Evolutionary conservation across 1,140 invertebrate species (phyloP).

Genomic region (Matsumurasca onukii): DNA sequence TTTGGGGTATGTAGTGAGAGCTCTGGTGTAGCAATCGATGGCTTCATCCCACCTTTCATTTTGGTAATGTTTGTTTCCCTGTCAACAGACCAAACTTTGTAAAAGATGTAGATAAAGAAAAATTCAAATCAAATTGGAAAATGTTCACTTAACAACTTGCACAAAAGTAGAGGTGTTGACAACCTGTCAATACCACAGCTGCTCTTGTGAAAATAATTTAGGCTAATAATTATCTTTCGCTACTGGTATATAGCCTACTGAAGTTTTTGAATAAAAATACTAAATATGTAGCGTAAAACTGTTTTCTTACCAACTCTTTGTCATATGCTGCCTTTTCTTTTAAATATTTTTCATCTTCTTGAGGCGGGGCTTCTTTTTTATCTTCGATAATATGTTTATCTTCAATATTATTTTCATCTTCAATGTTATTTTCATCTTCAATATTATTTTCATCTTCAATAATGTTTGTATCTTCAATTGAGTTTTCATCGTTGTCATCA

Average conservation of each 20-base stretch:
- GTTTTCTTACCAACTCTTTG: constrained; percentile 58
- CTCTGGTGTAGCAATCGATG: constrained; percentile 75
- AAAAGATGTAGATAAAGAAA: not conserved
- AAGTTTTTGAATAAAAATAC: not conserved
- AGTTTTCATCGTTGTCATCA: no score
- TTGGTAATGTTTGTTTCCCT: constrained; percentile 84
- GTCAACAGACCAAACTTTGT: constrained; percentile 32
- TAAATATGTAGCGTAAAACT: not conserved
- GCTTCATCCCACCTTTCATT: constrained; percentile 75
- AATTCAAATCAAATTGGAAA: not conserved
- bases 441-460: no score
- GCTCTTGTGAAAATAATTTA: not conserved
- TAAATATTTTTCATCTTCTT: constrained; percentile 51
- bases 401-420: no score
- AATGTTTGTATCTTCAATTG: no score
- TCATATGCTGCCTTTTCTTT: constrained; percentile 56
- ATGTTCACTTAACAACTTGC: not conserved
- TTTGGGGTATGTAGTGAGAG: constrained; percentile 70
- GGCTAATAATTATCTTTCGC: not conserved
- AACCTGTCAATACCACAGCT: not conserved
- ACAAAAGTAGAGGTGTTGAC: not conserved
- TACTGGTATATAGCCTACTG: not conserved
- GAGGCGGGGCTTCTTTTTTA: constrained; percentile 47
- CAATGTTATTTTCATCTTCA: no score
- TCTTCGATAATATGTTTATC: constrained; percentile 49